phyloP scores from a whole-genome alignment of 2,888 invertebrate species.

The Nudaria mundana region DNA sequence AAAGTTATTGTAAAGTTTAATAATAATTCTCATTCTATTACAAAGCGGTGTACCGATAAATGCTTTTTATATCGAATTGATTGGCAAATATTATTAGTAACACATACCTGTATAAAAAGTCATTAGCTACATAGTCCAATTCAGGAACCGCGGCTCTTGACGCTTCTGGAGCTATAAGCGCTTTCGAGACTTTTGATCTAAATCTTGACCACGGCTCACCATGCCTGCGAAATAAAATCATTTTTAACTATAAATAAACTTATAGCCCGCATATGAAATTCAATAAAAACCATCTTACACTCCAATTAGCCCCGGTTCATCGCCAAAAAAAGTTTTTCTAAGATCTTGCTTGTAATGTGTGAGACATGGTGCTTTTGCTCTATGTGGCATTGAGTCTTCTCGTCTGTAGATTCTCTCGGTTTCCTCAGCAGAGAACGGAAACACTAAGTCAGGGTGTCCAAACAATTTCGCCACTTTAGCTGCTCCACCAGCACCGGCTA shows the following conservation, averaged over 20 bases:
- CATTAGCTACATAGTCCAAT: conserved; percentile 87
- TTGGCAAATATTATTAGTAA: too few relatives aligned
- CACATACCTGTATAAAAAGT: conserved; percentile 87
- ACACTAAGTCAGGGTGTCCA: conserved; percentile 88
- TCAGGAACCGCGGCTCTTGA: conserved; percentile 88
- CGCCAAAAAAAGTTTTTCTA: conserved; percentile 85
- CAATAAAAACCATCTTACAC: conserved; percentile 84
- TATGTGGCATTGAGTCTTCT: conserved; percentile 86
- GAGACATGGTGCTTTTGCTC: conserved; percentile 87
- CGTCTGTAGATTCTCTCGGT: conserved; percentile 86
- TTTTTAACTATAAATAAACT: too few relatives aligned
- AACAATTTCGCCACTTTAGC: conserved; percentile 85
- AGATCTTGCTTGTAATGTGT: conserved; percentile 86
- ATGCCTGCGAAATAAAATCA: conserved; percentile 80
- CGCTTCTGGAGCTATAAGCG: conserved; percentile 89
- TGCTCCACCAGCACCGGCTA: conserved; percentile 76
- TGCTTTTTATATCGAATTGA: too few relatives aligned
- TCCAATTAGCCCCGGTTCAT: conserved; percentile 87
- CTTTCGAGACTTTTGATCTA: conserved; percentile 91
- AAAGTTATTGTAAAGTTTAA: too few relatives aligned
- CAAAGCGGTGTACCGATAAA: too few relatives aligned
- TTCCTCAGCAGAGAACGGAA: conserved; percentile 87
- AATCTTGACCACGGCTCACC: conserved; percentile 93
- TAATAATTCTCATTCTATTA: too few relatives aligned
- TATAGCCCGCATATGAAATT: too few relatives aligned